Evolutionary conservation across 2,797 vertebrate genomes (phyloP), one percentile per base, ranked within the genome.

Genomic region (Odontamblyopus lacepedii): DNA sequence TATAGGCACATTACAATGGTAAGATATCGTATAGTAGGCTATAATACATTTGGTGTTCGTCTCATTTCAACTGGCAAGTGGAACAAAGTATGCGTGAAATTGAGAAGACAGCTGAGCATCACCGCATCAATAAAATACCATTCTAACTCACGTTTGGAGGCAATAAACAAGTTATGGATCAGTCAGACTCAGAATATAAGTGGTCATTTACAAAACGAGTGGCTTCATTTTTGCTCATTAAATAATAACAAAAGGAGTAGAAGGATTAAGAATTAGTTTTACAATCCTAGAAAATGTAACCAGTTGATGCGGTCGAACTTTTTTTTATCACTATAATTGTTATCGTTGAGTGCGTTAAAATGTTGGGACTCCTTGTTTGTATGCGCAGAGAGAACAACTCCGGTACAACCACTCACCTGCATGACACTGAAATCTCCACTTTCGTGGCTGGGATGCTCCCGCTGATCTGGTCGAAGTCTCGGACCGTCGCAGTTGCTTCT

Each of bases 401-500:
- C 35, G 9, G 27, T 4, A 8, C 57, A 50, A 0, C 23, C 41
- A 50, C 86, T 91, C 88, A 97, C 97, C 97, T 98, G 96, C 97
- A 98, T 41, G 97, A 98, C 78, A 98, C 97, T 68, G 95, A 97
- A 90, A 98, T 94, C 93, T 98, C 97, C 92, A 98, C 97, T 83
- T 96, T 97, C 83, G 97, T 97, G 85, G 96, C 96, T 35, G 97
- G 97, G 84, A 97, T 95, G 92, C 93, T 95, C 73, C 94, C 95
- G 56, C 92, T 91, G 80, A 95, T 91, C 38, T 95, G 94, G 85
- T 97, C 96, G 86, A 96, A 95, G 88, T 94, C 94, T 74, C 92
- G 89, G 86, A 96, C 93, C 74, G 94, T 95, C 75, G 95, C 95
- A 93, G 95, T 96, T 89, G 95, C 95, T 86, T 96, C 95, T 78